Base-by-base conservation (phyloP, 2,888 invertebrate genomes). In the Pterostichus niger region DNA sequence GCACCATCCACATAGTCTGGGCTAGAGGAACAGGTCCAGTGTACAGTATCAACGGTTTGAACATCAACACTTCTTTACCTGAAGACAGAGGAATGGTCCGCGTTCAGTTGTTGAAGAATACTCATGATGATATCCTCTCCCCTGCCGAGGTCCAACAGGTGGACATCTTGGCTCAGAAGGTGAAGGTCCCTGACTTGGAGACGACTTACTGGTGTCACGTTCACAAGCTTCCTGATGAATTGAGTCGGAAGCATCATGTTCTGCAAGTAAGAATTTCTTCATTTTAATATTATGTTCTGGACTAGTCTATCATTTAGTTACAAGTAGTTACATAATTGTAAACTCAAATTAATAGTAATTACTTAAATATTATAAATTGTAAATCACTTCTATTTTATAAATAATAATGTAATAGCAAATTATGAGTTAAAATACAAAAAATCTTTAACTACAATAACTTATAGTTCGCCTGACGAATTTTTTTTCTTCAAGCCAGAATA, bases 141-240 rank as follows among this genome's bases (percentile, higher is more conserved):
- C 91, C 91, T n/a, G 86, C 88, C 0, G 88, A 92, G 31, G 91
- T 94, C 0, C 92, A 92, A 88, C 89, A 91, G 83, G 89, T 95
- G 35, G 92, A 93, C 83, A 90, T 97, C 31, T 90, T 92, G 0
- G 92, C 94, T 17, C 91, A 94, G 78, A 90, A 93, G 68, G 93
- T 96, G 0, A 90, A 93, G 84, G 94, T 99, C 3, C 99, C 99
- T 0, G 91, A 91, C 1, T 91, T 90, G 10, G 98, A 99, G 86
- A 99, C 99, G 0, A 99, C 98, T 0, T 99, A 99, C 88, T 99
- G 99, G 99, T 99, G 99, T 88, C 95, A 95, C 84, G 93, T 98
- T 5, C 93, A 95, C 76, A 94, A 94, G 87, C 89, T 99, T 11
- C 97, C 98, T 0, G 91, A 93, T 6, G 91, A 92, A 82, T 90